Percentiles rank a stretch among this genome's conserved stretches.
These are phyloP conservation scores for Hippocampus barbouri DNA, from an alignment of 2,113 vertebrate species.

Conservation along the genomic window DNA sequence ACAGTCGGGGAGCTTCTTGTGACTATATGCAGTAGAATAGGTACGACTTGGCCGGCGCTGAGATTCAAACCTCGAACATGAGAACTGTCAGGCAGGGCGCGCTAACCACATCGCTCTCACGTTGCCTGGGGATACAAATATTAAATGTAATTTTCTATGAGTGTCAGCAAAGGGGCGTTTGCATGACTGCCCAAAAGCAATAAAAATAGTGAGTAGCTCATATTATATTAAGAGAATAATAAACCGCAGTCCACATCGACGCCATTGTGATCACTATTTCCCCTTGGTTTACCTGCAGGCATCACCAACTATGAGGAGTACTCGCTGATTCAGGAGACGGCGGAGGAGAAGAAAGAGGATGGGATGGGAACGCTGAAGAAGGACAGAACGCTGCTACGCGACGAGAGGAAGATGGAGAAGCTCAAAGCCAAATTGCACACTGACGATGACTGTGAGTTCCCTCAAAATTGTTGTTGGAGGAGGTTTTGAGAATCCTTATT, in stretches of 20 bases:
- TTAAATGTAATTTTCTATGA: background rate
- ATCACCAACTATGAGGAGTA: slow-evolving; percentile 99
- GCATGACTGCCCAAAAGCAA: background rate
- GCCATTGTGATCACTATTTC: background rate
- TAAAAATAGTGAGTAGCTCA: background rate
- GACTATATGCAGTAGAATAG: slow-evolving; percentile 97
- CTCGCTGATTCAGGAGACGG: slow-evolving; percentile 90
- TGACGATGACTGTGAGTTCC: slow-evolving; percentile 89
- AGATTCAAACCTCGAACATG: background rate
- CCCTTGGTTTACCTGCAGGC: slow-evolving; percentile 68
- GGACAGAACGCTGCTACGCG: slow-evolving; percentile 86
- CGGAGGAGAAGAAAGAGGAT: slow-evolving; percentile 96
- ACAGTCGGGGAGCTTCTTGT: slow-evolving; percentile 96
- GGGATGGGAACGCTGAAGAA: slow-evolving; percentile 90
- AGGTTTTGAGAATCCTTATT: background rate
- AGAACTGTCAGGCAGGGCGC: background rate
- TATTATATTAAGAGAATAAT: background rate
- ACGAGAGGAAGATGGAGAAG: slow-evolving; percentile 98
- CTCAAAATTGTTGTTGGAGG: background rate
- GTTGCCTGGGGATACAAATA: background rate
- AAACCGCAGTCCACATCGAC: background rate
- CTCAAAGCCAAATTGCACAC: slow-evolving; percentile 98
- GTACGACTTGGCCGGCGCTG: slow-evolving; percentile 30
- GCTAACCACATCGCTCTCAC: background rate
- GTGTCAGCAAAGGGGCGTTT: background rate